These are phyloP conservation scores for Chloroceryle aenea DNA, from an alignment of 2,113 vertebrate species.

Conservation along the genomic window DNA sequence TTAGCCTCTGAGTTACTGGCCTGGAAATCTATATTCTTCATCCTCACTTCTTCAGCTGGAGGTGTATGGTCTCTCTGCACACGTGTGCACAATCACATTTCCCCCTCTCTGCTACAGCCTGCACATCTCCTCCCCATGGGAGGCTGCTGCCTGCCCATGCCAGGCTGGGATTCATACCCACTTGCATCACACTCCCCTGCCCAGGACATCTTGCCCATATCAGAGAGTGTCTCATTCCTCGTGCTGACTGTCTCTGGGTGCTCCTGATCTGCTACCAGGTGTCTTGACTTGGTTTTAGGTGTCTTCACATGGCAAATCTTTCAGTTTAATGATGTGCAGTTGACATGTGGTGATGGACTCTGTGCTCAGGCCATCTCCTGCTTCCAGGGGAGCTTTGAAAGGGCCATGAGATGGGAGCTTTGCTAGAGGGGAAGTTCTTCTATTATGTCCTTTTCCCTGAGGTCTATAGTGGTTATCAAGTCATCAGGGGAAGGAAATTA, in stretches of 20 bases:
- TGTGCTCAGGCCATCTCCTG: not conserved
- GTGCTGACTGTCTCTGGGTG: not conserved
- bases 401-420: not conserved
- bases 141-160: not conserved
- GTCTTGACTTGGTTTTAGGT: not conserved
- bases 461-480: not conserved
- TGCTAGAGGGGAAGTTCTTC: not conserved
- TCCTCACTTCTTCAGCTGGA: not conserved
- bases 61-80: not conserved
- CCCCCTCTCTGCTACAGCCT: not conserved
- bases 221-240: not conserved
- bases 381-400: not conserved
- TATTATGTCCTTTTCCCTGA: not conserved
- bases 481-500: not conserved
- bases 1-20: not conserved
- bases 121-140: accelerated
- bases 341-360: accelerated
- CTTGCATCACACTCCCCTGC: not conserved
- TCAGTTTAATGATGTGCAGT: not conserved
- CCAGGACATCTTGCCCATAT: not conserved
- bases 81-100: accelerated
- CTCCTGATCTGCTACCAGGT: not conserved
- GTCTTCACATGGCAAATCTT: not conserved
- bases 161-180: not conserved
- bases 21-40: not conserved